Evolutionary conservation across 2,888 invertebrate species (phyloP).

Genomic region (Microctonus brassicae): DNA sequence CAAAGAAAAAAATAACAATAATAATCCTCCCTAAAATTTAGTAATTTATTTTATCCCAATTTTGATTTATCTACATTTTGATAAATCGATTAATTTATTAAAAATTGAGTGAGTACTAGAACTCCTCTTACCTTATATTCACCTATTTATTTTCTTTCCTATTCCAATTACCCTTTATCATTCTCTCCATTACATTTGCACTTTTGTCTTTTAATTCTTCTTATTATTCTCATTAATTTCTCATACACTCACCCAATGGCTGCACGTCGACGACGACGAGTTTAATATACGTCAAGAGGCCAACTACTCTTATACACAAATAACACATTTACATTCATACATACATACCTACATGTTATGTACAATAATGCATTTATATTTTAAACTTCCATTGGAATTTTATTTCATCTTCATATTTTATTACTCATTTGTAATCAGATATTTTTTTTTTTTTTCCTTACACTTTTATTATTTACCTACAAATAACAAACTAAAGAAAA

Average conservation of each 20-base stretch:
- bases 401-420: not conserved
- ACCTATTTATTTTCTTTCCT: not conserved
- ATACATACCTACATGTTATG: not conserved
- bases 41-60: no score
- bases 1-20: no score
- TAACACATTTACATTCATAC: constrained; percentile 17
- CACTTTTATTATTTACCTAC: not conserved
- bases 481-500: not conserved
- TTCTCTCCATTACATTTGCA: not conserved
- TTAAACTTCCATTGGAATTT: not conserved
- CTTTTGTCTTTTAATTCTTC: not conserved
- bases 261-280: constrained; percentile 10
- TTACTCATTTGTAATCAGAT: constrained; percentile 13
- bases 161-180: no score
- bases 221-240: constrained; percentile 5
- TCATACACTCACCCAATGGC: constrained; percentile 28
- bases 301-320: constrained; percentile 31
- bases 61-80: no score
- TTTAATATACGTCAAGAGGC: constrained; percentile 31
- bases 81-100: no score
- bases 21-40: no score
- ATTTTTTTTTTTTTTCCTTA: not conserved
- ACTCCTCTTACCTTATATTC: no score
- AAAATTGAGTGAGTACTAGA: no score
- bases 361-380: no score